A percentile compares a stretch with the other conserved stretches of the same genome.
Conservation (phyloP, 2,797 vertebrate genomes). For the Jordanella pulchra region DNA sequence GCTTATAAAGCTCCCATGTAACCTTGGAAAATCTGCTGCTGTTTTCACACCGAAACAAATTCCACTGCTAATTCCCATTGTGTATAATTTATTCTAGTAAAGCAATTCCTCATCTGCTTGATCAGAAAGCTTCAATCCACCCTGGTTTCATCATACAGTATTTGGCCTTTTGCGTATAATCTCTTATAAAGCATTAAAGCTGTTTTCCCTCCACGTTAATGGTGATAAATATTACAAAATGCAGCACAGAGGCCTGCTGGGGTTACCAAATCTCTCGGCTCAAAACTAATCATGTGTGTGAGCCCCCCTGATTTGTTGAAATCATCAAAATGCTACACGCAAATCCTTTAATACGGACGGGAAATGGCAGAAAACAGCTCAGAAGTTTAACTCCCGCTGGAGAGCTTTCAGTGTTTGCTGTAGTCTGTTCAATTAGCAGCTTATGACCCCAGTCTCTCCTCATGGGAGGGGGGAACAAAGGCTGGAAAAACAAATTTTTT, state of each 20-base stretch:
- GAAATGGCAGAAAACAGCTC: slow-evolving; percentile 22
- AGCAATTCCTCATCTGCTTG: slow-evolving; percentile 6
- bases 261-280: slow-evolving; percentile 2
- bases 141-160: neutral
- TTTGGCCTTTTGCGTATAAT: neutral
- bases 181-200: neutral
- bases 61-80: neutral
- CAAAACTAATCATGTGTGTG: slow-evolving; percentile 28
- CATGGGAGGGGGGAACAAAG: slow-evolving; percentile 15
- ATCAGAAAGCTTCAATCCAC: neutral
- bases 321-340: slow-evolving; percentile 18
- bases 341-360: slow-evolving; percentile 31
- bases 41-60: too few species aligned
- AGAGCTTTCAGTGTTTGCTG: slow-evolving; percentile 39
- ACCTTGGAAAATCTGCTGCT: too few species aligned
- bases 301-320: slow-evolving; percentile 29
- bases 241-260: neutral
- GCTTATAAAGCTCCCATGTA: too few species aligned
- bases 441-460: slow-evolving; percentile 21
- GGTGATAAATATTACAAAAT: slow-evolving; percentile 4
- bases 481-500: neutral
- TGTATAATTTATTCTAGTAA: neutral
- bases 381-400: slow-evolving; percentile 22
- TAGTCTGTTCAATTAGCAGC: slow-evolving; percentile 37
- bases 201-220: slow-evolving; percentile 1